A percentile compares a stretch with the other conserved stretches of the same genome.
Conservation (phyloP, 2,113 vertebrate genomes). For the Gorsachius goisagi region DNA sequence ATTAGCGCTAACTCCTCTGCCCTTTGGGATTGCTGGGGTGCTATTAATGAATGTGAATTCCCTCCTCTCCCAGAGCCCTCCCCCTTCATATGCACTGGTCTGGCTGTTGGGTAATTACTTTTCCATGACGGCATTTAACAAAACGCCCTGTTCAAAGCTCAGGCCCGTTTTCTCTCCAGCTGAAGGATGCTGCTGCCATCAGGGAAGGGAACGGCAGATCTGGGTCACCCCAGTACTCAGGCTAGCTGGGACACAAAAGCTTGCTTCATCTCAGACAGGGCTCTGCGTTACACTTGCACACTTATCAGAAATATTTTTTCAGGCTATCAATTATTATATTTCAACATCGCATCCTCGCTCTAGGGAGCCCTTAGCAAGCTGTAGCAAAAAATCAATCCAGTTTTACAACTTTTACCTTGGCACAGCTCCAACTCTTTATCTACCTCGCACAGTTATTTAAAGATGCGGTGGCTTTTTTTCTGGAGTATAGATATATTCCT, state of each 20-base stretch:
- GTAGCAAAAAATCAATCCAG: slow-evolving; percentile 81
- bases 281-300: slow-evolving; percentile 38
- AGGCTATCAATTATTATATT: slow-evolving; percentile 81
- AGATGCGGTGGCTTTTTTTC: slow-evolving; percentile 59
- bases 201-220: slow-evolving; percentile 67
- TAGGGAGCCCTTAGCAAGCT: slow-evolving; percentile 76
- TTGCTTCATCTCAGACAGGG: slow-evolving; percentile 48
- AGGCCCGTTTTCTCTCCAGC: slow-evolving; percentile 79
- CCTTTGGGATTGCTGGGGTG: slow-evolving; percentile 78
- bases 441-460: slow-evolving; percentile 63
- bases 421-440: slow-evolving; percentile 71
- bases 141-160: slow-evolving; percentile 82
- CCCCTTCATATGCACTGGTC: slow-evolving; percentile 41
- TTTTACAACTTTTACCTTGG: slow-evolving; percentile 82
- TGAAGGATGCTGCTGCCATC: slow-evolving; percentile 69
- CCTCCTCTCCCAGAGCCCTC: slow-evolving; percentile 65
- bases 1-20: slow-evolving; percentile 76
- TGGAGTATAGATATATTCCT: slow-evolving; percentile 15
- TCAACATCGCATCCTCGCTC: slow-evolving; percentile 72
- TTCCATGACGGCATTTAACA: slow-evolving; percentile 88
- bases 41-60: slow-evolving; percentile 88
- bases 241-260: slow-evolving; percentile 68
- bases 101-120: slow-evolving; percentile 90
- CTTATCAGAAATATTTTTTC: slow-evolving; percentile 75
- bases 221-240: slow-evolving; percentile 58